Percentiles rank a stretch among this genome's conserved stretches.
Evolutionary conservation across 2,113 vertebrate genomes (phyloP).

Genomic region (Callaeas wilsoni): DNA sequence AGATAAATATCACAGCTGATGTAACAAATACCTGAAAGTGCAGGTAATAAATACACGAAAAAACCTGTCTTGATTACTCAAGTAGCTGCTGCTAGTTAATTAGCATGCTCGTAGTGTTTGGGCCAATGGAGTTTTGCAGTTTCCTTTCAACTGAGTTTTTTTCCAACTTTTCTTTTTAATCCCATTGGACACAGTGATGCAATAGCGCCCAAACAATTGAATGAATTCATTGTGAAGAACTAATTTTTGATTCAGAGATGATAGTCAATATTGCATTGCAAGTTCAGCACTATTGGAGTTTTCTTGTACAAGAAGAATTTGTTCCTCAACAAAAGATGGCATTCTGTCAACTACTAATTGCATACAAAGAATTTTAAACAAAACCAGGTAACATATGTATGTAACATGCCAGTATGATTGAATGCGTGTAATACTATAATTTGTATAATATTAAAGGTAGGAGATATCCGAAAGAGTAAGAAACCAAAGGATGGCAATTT

Average conservation of each 20-base stretch:
- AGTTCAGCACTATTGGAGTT: neutral
- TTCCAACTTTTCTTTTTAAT: neutral
- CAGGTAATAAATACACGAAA: conserved; percentile 42
- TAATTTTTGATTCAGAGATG: neutral
- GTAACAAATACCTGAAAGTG: conserved; percentile 25
- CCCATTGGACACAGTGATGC: neutral
- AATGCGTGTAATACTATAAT: neutral
- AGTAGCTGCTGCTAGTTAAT: neutral
- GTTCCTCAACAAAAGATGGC: neutral
- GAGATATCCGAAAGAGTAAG: neutral
- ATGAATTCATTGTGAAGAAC: neutral
- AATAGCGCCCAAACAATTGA: neutral
- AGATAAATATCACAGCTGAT: conserved; percentile 5
- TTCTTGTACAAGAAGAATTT: neutral
- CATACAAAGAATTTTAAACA: neutral
- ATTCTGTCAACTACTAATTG: neutral
- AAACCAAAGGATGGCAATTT: neutral
- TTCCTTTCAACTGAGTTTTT: neutral
- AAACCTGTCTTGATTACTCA: conserved; percentile 22
- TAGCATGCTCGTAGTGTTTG: neutral
- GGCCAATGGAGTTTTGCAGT: neutral
- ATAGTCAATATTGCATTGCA: neutral
- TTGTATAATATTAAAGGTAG: neutral
- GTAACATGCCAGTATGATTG: neutral
- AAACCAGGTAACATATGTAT: neutral